phyloP scores from a whole-genome alignment of 1,140 invertebrate species.

The Nebria ingens region DNA sequence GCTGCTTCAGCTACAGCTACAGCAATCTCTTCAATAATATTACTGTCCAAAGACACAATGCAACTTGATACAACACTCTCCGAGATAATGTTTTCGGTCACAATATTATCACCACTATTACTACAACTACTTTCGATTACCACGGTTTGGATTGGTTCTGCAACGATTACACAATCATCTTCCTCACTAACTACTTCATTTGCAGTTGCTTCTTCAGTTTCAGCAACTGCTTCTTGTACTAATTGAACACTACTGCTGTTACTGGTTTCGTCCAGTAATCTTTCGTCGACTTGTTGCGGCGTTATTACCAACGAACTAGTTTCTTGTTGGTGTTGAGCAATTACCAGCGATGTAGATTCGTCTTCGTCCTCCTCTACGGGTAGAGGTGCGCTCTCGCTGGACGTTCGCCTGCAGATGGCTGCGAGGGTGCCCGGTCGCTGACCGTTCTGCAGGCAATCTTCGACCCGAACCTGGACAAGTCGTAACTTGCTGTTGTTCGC shows the following conservation, averaged over 20 bases:
- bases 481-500: slow-evolving; percentile 34
- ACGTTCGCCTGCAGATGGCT: slow-evolving; percentile 21
- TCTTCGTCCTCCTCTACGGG: slow-evolving; percentile 3
- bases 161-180: slow-evolving; percentile 45
- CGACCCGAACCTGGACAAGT: slow-evolving; percentile 25
- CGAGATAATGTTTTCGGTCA: not conserved
- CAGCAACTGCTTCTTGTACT: slow-evolving; percentile 17
- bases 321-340: not conserved
- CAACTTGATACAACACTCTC: not conserved
- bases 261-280: slow-evolving; percentile 23
- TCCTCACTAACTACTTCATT: slow-evolving; percentile 36
- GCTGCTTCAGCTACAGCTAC: not conserved
- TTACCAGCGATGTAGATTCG: not conserved
- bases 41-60: not conserved
- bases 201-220: slow-evolving; percentile 15
- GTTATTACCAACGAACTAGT: slow-evolving; percentile 2
- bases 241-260: slow-evolving; percentile 23
- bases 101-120: no score
- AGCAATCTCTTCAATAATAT: not conserved
- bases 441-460: slow-evolving; percentile 25
- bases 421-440: slow-evolving; percentile 18
- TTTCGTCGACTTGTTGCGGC: not conserved
- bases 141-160: slow-evolving; percentile 10
- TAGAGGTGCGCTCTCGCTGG: slow-evolving; percentile 16
- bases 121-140: not conserved